Base-by-base conservation (phyloP, 2,113 vertebrate species). In the Varanus komodoensis region DNA sequence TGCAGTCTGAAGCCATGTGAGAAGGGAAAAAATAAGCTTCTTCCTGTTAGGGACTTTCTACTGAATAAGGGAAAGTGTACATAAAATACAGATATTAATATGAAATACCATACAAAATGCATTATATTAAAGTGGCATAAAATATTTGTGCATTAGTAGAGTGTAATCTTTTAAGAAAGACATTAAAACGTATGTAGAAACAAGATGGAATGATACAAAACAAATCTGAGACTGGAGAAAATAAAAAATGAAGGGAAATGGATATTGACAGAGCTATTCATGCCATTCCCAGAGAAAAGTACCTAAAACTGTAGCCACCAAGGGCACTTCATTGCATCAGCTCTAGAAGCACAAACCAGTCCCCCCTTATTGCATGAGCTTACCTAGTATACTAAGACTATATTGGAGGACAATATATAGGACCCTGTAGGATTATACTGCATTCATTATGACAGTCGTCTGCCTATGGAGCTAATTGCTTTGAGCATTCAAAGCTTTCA, bases 391-490 rank as follows among this genome's bases (percentile, higher is more conserved):
- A 82, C 15, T n/a, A 73, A 88, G 54, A 54, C 29, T 38, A 34
- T 44, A 68, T 23, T 57, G 29, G 7, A 29, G 87, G 0, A 0
- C 79, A 32, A 44, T 44, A 44, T 44, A 44, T 44, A 44, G 38
- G 38, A 44, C 38, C 38, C 38, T 44, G 38, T 44, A 44, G 38
- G 38, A 44, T 44, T 44, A 44, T 44, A 44, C 38, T 94, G 34
- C 8, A 52, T 82, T 91, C 82, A 80, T 29, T 88, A 8, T 81
- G 71, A 73, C 8, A 32, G 12, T 64, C 15, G 68, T 61, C 69
- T 81, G 87, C 89, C 44, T 88, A 86, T 88, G 88, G 90, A 86
- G 0, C 25, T 3, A 71, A 75, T 79, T 91, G n/a, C 14, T 93
- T 54, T 50, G 32, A 83, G 0, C 23, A 54, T 82, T 87, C 81